Evolutionary conservation across 2,113 vertebrate species (phyloP).

Genomic region (Mixornis gularis): DNA sequence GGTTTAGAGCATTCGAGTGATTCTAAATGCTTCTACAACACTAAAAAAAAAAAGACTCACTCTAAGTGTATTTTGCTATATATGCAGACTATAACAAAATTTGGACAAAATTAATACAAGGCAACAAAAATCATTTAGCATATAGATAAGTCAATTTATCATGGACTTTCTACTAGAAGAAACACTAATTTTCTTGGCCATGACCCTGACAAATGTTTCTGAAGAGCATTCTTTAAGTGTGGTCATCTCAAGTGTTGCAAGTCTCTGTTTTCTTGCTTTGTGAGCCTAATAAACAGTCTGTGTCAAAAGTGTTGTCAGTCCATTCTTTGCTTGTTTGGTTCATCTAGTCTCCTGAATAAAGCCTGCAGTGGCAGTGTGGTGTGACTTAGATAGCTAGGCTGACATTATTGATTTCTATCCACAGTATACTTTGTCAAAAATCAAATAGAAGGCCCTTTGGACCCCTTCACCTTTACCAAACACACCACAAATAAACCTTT

Average conservation of each 20-base stretch:
- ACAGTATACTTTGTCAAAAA: slow-evolving; percentile 98
- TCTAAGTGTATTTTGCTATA: slow-evolving; percentile 24
- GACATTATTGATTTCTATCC: slow-evolving; percentile 96
- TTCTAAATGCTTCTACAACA: not conserved
- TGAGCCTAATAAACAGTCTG: slow-evolving; percentile 89
- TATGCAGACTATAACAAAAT: slow-evolving; percentile 72
- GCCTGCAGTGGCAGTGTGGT: slow-evolving; percentile 70
- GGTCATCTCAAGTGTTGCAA: slow-evolving; percentile 77
- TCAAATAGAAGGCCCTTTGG: slow-evolving; percentile 96
- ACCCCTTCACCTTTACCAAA: slow-evolving; percentile 98
- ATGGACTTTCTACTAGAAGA: slow-evolving; percentile 90
- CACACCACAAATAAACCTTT: slow-evolving; percentile 85
- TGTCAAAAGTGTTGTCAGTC: slow-evolving; percentile 94
- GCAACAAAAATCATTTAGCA: slow-evolving; percentile 86
- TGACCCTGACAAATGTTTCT: slow-evolving; percentile 93
- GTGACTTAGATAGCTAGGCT: slow-evolving; percentile 79
- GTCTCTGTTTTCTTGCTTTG: slow-evolving; percentile 69
- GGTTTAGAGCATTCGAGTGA: not conserved
- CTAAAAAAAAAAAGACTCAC: not conserved
- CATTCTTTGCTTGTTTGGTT: slow-evolving; percentile 95
- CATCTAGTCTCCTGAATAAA: slow-evolving; percentile 82
- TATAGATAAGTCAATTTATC: slow-evolving; percentile 99
- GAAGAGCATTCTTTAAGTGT: slow-evolving; percentile 72
- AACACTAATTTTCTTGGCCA: slow-evolving; percentile 87
- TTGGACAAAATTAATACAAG: slow-evolving; percentile 76